These are phyloP conservation scores for Denticeps clupeoides DNA, from an alignment of 2,797 vertebrate species.

Conservation along the genomic window DNA sequence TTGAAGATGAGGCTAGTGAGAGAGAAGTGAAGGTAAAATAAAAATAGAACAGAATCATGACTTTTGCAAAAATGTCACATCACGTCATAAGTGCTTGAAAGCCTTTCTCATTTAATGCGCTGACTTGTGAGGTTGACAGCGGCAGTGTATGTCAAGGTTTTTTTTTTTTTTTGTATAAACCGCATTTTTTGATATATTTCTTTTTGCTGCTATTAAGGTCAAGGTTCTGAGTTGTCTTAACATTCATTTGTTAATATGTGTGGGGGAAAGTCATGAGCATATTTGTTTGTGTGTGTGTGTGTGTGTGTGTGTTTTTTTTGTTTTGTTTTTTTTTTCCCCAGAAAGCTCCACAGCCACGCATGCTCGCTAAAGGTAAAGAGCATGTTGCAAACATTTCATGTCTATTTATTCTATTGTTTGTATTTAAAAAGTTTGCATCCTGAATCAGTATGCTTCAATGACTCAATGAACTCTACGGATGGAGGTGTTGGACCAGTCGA, in stretches of 20 bases:
- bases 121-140: too few relatives aligned
- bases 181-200: too few relatives aligned
- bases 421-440: neutral
- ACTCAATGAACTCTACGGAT: constrained; percentile 70
- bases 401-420: neutral
- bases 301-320: neutral
- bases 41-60: too few relatives aligned
- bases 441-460: constrained; percentile 71
- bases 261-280: too few relatives aligned
- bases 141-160: too few relatives aligned
- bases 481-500: constrained; percentile 26
- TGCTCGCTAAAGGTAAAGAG: constrained; percentile 50
- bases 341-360: constrained; percentile 35
- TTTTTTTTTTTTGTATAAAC: too few relatives aligned
- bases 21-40: constrained; percentile 22
- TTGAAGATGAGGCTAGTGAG: constrained; percentile 48
- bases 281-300: neutral
- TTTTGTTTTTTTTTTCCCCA: constrained; percentile 31
- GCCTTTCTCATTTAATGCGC: too few relatives aligned
- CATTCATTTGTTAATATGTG: too few relatives aligned
- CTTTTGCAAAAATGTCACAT: too few relatives aligned
- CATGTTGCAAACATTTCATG: neutral
- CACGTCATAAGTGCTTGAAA: too few relatives aligned
- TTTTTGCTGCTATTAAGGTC: too few relatives aligned
- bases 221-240: too few relatives aligned